phyloP scores from a whole-genome alignment of 2,797 vertebrate species.

The Zalophus californianus region DNA sequence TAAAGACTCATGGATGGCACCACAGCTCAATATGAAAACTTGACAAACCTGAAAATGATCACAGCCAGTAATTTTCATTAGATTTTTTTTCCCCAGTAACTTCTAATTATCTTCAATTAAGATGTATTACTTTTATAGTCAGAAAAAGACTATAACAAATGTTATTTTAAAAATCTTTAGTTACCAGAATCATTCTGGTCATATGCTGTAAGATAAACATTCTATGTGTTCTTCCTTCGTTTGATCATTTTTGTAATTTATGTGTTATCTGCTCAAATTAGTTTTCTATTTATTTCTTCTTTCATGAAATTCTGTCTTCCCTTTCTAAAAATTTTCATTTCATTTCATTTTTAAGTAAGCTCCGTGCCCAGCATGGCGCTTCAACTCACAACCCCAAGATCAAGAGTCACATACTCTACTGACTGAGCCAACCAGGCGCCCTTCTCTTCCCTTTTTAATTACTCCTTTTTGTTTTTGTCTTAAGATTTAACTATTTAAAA shows the following conservation, averaged over 20 bases:
- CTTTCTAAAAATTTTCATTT: not conserved
- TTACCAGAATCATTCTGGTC: slow-evolving; percentile 15
- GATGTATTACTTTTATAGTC: not conserved
- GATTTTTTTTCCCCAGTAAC: not conserved
- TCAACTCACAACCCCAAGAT: not conserved
- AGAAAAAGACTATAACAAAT: slow-evolving; percentile 21
- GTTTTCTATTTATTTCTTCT: not conserved
- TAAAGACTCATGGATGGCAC: not conserved
- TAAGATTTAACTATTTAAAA: slow-evolving; percentile 46
- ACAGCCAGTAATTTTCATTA: slow-evolving; percentile 5
- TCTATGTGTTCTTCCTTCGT: not conserved
- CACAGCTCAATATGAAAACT: slow-evolving; percentile 13
- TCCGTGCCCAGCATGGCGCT: not conserved
- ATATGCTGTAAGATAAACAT: not conserved
- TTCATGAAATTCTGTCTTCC: not conserved
- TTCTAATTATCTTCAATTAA: slow-evolving; percentile 38
- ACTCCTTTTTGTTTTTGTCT: not conserved
- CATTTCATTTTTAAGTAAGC: not conserved
- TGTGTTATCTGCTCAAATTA: not conserved
- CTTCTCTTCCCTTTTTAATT: not conserved
- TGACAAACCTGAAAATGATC: slow-evolving; percentile 38
- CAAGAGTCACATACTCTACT: not conserved
- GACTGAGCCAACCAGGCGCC: not conserved
- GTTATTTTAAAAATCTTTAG: not conserved
- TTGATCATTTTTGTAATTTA: slow-evolving; percentile 16